These are phyloP conservation scores for Alces alces DNA, from an alignment of 2,113 vertebrate genomes.

Conservation along the genomic window DNA sequence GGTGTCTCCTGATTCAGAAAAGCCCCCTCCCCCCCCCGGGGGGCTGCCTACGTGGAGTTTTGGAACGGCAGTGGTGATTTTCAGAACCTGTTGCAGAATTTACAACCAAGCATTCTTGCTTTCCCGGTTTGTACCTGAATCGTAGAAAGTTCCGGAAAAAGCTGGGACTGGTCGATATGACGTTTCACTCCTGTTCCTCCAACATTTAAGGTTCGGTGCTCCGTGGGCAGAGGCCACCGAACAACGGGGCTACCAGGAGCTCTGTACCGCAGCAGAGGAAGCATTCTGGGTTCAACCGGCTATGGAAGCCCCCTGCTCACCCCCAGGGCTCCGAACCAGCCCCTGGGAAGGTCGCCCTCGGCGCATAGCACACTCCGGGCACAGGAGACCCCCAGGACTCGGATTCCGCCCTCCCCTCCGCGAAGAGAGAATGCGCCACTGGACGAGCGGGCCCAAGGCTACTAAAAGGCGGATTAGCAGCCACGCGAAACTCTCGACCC, in stretches of 20 bases:
- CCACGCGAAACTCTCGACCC: not conserved
- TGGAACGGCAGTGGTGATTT: not conserved
- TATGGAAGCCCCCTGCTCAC: not conserved
- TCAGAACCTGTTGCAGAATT: conserved; percentile 44
- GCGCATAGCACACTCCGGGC: not conserved
- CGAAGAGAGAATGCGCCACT: not conserved
- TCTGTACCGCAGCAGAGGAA: not conserved
- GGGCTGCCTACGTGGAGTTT: conserved; percentile 41
- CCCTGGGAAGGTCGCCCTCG: not conserved
- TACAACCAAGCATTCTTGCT: not conserved
- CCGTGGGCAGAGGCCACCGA: not conserved
- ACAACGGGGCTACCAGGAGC: conserved; percentile 34
- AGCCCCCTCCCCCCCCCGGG: not conserved
- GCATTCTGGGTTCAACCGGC: not conserved
- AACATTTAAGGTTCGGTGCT: not conserved
- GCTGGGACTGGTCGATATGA: not conserved
- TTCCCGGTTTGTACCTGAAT: not conserved
- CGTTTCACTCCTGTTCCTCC: not conserved
- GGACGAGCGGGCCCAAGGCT: not conserved
- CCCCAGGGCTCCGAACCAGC: not conserved
- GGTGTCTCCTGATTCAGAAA: not conserved
- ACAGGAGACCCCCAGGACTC: not conserved
- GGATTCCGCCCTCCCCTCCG: not conserved
- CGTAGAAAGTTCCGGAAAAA: conserved; percentile 13
- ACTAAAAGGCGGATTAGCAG: not conserved